Base-by-base conservation (phyloP, 2,113 vertebrate genomes). In the Recurvirostra avosetta region DNA sequence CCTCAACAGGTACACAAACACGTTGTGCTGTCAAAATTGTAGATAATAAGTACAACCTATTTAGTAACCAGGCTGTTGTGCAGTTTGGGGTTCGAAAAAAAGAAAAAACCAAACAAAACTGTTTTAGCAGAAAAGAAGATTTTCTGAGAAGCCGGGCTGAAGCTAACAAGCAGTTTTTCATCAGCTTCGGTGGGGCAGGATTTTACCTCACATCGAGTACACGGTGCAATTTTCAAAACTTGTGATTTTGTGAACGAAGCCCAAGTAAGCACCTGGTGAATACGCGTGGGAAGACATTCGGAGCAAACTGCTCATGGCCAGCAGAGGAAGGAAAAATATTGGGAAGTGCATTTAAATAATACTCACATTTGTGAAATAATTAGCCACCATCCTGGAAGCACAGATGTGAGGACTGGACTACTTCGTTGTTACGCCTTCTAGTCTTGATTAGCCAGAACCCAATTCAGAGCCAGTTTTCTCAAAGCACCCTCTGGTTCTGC, bases 231-330 rank as follows among this genome's bases (percentile, higher is more conserved):
- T 55, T 43, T 25, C 34, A 62, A 52, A 91, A 91, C 27, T 0
- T 13, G 40, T 32, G 77, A 36, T 58, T 92, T 62, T 45, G 47
- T 71, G 84, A 82, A 38, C 2, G 26, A 77, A 90, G 29, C 55
- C 72, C 63, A 55, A 25, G 82, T 2, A 25, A 90, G 53, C 53
- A 34, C 21, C 68, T 2, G 40, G 34, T 23, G 43, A 71, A 53
- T 13, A 56, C 4, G 0, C 3, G 2, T 3, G 45, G 61, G 41
- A 21, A 47, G 45, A 22, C 2, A 5, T 6, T 30, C 2, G 0
- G 5, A 82, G 86, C 30, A 34, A 84, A 84, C 9, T 7, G 49
- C 85, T 70, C 36, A 1, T 0, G n/a, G 13, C 14, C 86, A 52
- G 88, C 63, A 55, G 59, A 80, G n/a, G 41, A 41, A 63, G 43